Conservation (phyloP, 2,888 invertebrate species). For the Parnassius glacialis region DNA sequence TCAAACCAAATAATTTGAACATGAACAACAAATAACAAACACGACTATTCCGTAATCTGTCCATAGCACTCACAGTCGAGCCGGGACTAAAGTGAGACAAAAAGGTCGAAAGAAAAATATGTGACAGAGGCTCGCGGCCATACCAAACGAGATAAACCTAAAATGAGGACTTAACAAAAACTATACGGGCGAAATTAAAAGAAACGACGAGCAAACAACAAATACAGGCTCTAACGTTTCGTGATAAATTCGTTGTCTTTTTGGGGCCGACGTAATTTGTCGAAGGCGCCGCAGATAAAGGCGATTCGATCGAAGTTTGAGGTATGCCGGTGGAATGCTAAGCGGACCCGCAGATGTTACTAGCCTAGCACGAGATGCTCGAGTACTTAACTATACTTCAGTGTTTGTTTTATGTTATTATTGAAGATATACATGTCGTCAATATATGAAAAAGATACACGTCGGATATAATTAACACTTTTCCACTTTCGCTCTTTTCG, state of each 20-base stretch:
- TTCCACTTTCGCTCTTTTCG: no score
- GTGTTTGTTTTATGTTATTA: no score
- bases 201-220: conserved; percentile 72
- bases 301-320: conserved; percentile 53
- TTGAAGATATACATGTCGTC: no score
- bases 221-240: conserved; percentile 68
- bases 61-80: conserved; percentile 38
- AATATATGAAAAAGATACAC: no score
- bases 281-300: conserved; percentile 79
- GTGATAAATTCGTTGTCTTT: conserved; percentile 71
- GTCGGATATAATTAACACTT: no score
- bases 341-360: conserved; percentile 38
- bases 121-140: conserved; percentile 61
- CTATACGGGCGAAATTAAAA: conserved; percentile 74
- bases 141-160: conserved; percentile 60
- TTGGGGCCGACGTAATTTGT: conserved; percentile 76
- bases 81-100: conserved; percentile 37
- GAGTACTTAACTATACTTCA: conserved; percentile 2
- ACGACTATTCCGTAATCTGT: conserved; percentile 35
- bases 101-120: conserved; percentile 55
- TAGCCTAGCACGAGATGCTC: conserved; percentile 46
- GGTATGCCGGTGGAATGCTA: conserved; percentile 66
- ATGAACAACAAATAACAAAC: conserved; percentile 32
- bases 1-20: conserved; percentile 1
- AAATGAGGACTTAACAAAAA: conserved; percentile 72